Conservation (phyloP, 1,140 invertebrate genomes). For the Stenopsyche tienmushanensis region DNA sequence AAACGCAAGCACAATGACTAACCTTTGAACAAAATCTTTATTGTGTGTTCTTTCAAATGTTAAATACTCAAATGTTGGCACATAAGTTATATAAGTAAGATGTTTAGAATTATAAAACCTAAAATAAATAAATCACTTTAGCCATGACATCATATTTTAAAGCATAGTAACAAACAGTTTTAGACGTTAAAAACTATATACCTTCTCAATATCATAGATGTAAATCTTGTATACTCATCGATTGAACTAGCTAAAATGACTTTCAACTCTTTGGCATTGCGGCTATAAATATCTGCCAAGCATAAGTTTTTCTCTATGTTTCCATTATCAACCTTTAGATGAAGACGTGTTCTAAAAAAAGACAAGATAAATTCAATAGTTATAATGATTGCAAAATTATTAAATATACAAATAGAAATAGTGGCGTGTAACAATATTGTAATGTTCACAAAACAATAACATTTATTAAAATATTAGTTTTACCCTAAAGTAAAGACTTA, state of each 20-base stretch:
- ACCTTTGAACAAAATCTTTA: slow-evolving; percentile 34
- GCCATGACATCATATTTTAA: no score
- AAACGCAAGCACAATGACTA: not conserved
- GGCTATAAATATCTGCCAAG: slow-evolving; percentile 28
- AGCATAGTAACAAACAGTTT: not conserved
- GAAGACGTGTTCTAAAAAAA: slow-evolving; percentile 32
- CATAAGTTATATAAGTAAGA: slow-evolving; percentile 28
- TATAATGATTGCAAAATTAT: no score
- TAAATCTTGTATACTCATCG: slow-evolving; percentile 37
- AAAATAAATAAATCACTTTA: slow-evolving; percentile 10
- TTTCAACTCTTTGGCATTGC: slow-evolving; percentile 32
- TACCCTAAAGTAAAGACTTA: no score
- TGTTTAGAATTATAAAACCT: slow-evolving; percentile 37
- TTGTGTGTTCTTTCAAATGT: slow-evolving; percentile 34
- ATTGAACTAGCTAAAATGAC: slow-evolving; percentile 30
- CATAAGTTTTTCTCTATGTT: slow-evolving; percentile 35
- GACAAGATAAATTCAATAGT: not conserved
- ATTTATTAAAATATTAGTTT: no score
- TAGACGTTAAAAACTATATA: slow-evolving; percentile 11
- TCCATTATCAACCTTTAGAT: slow-evolving; percentile 29
- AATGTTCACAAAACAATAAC: no score
- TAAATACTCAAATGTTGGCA: slow-evolving; percentile 33
- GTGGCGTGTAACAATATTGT: no score
- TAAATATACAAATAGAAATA: no score
- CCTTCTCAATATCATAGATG: slow-evolving; percentile 25